Evolutionary conservation across 2,797 vertebrate species (phyloP).

Genomic region (Anabas testudineus): DNA sequence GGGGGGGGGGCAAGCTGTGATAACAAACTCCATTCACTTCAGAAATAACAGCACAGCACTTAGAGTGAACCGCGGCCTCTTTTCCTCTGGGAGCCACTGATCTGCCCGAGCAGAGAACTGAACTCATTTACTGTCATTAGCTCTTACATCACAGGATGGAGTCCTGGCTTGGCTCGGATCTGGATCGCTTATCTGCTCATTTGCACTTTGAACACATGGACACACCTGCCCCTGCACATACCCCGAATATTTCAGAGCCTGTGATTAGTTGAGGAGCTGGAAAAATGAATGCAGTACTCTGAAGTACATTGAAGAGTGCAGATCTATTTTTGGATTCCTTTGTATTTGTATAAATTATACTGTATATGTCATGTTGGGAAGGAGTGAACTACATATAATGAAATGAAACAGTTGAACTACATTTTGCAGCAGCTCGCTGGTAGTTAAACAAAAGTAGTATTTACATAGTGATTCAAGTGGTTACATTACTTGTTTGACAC

Average conservation of each 20-base stretch:
- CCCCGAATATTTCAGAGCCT: neutral
- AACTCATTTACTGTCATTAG: slow-evolving; percentile 57
- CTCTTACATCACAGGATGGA: slow-evolving; percentile 63
- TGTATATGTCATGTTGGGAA: no score
- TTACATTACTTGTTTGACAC: no score
- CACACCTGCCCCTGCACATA: slow-evolving; percentile 28
- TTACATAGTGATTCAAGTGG: no score
- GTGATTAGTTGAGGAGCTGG: neutral
- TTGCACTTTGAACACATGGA: slow-evolving; percentile 57
- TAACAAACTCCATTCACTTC: slow-evolving; percentile 80
- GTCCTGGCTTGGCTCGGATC: slow-evolving; percentile 20
- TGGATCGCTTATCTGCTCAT: slow-evolving; percentile 50
- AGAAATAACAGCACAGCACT: slow-evolving; percentile 70
- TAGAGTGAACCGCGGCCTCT: slow-evolving; percentile 47
- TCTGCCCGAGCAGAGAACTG: slow-evolving; percentile 49
- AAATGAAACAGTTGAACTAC: no score
- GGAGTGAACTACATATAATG: no score
- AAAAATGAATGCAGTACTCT: neutral
- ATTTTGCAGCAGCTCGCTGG: no score
- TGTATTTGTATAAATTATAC: no score
- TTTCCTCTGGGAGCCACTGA: slow-evolving; percentile 61
- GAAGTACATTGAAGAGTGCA: neutral
- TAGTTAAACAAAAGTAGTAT: no score
- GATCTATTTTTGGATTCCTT: neutral
- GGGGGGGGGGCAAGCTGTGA: slow-evolving; percentile 73